These are phyloP conservation scores for Macrobrachium rosenbergii DNA, from an alignment of 1,140 invertebrate genomes.

Conservation along the genomic window DNA sequence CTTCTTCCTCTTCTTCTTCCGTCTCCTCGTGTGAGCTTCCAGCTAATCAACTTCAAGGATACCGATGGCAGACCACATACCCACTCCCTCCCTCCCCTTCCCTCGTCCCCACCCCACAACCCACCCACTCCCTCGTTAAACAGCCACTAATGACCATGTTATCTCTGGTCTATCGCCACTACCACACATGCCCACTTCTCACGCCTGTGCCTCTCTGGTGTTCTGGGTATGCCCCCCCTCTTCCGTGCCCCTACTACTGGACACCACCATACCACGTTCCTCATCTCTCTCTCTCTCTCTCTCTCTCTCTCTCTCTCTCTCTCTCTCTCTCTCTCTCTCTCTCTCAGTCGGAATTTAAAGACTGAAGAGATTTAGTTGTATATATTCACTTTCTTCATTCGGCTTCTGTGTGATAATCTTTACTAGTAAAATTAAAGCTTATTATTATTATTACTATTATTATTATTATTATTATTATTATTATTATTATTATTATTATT, in stretches of 20 bases:
- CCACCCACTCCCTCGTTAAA: not conserved
- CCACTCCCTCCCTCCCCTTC: not conserved
- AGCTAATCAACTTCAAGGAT: not conserved
- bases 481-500: too few species aligned
- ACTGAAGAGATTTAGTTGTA: too few species aligned
- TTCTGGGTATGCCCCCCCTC: not conserved
- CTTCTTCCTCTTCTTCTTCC: not conserved
- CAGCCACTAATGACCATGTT: not conserved
- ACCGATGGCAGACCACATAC: not conserved
- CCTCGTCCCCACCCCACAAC: not conserved
- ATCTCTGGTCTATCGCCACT: not conserved
- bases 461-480: too few species aligned
- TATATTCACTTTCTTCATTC: too few species aligned
- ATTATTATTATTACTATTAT: too few species aligned
- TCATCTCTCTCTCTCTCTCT: not conserved
- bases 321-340: conserved; percentile 33
- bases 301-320: not conserved
- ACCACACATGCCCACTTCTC: not conserved
- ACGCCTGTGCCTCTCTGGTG: not conserved
- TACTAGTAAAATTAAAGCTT: too few species aligned
- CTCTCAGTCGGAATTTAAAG: not conserved
- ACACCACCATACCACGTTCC: not conserved
- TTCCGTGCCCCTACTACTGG: not conserved
- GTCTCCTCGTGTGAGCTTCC: not conserved
- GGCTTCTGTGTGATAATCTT: too few species aligned